Evolutionary conservation across 1,140 invertebrate species (phyloP).

Genomic region (Odontomachus brunneus): DNA sequence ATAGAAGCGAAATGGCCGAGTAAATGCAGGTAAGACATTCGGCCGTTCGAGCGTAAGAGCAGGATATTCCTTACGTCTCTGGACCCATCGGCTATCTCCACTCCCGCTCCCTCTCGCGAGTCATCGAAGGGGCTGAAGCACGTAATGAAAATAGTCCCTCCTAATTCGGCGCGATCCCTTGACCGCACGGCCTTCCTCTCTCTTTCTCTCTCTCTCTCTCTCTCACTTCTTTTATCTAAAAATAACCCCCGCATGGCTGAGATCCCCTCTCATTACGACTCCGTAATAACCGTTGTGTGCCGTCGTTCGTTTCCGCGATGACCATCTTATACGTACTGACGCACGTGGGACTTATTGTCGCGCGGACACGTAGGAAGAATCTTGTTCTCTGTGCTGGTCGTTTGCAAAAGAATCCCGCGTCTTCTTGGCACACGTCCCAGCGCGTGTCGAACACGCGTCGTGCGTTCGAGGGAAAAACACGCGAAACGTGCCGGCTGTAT

Average conservation of each 20-base stretch:
- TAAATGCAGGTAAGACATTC: conserved; percentile 59
- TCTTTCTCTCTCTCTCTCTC: too few species aligned
- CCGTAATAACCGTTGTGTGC: conserved; percentile 65
- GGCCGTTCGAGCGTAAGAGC: conserved; percentile 42
- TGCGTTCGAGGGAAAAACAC: not conserved
- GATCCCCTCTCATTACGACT: conserved; percentile 62
- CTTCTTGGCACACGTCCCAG: not conserved
- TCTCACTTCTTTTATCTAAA: conserved; percentile 75
- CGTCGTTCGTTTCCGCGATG: conserved; percentile 29
- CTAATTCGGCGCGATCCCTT: conserved; percentile 78
- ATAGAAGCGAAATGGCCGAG: conserved; percentile 40
- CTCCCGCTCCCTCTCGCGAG: conserved; percentile 23
- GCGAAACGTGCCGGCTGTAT: not conserved
- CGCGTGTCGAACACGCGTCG: not conserved
- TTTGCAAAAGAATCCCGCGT: not conserved
- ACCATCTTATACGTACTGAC: not conserved
- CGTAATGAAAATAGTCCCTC: conserved; percentile 81
- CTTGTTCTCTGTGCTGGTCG: not conserved
- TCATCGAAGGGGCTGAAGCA: conserved; percentile 56
- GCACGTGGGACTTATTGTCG: conserved; percentile 50
- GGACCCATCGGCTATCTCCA: conserved; percentile 37
- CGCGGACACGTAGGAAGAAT: conserved; percentile 20
- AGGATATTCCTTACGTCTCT: conserved; percentile 60
- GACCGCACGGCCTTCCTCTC: conserved; percentile 61
- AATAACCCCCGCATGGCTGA: conserved; percentile 66